A percentile compares a stretch with the other conserved stretches of the same genome.
Conservation (phyloP, 2,888 invertebrate species). For the Lycophotia porphyrea region DNA sequence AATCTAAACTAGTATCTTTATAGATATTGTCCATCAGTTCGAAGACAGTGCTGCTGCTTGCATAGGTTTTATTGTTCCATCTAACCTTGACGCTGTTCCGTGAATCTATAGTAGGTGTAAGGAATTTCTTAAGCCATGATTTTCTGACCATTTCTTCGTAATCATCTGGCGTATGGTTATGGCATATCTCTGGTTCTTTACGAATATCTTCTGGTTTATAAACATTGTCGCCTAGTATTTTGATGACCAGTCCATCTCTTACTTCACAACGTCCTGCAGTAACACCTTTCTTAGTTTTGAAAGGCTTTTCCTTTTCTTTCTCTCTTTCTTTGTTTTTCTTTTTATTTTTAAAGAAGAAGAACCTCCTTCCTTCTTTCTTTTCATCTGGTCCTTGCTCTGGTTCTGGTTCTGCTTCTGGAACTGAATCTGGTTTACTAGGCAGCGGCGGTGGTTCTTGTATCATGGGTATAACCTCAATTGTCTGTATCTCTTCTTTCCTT, state of each 20-base stretch:
- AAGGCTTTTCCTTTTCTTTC: constrained; percentile 70
- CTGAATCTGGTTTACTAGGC: constrained; percentile 48
- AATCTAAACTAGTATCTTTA: constrained; percentile 74
- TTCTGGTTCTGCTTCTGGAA: neutral
- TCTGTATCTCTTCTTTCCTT: constrained; percentile 59
- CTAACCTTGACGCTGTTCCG: constrained; percentile 79
- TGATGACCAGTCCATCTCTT: constrained; percentile 77
- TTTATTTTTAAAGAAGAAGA: constrained; percentile 82
- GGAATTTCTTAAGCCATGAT: constrained; percentile 78
- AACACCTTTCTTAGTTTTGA: constrained; percentile 76
- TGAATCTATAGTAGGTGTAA: constrained; percentile 75
- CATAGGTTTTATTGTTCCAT: constrained; percentile 82
- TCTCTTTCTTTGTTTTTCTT: constrained; percentile 72
- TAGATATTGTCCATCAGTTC: constrained; percentile 80
- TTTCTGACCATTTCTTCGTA: constrained; percentile 72
- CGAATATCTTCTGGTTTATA: constrained; percentile 48
- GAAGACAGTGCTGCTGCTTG: constrained; percentile 81
- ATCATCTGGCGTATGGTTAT: constrained; percentile 48
- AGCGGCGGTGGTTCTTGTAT: neutral
- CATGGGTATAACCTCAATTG: constrained; percentile 33
- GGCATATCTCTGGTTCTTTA: constrained; percentile 21
- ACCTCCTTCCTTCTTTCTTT: constrained; percentile 71
- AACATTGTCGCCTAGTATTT: constrained; percentile 67
- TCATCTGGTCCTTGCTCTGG: constrained; percentile 66
- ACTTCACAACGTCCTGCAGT: constrained; percentile 83